phyloP scores from a whole-genome alignment of 2,888 invertebrate genomes.

The Cantharis nigra region DNA sequence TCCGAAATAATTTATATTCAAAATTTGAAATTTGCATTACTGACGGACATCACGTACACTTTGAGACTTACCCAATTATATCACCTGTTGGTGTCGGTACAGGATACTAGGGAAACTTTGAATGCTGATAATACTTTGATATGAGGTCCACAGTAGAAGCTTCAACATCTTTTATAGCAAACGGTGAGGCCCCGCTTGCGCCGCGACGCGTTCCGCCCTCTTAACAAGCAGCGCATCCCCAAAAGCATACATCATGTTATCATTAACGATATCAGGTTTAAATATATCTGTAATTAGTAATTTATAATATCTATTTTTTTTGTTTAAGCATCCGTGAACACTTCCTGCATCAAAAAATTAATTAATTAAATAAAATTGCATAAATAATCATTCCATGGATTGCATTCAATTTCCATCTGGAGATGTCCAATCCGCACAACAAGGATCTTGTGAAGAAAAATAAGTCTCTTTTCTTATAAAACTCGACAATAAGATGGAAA shows the following conservation, averaged over 20 bases:
- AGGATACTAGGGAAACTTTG: constrained; percentile 39
- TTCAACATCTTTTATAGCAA: constrained; percentile 57
- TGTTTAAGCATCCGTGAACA: neutral
- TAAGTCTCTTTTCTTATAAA: neutral
- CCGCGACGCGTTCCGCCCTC: constrained; percentile 54
- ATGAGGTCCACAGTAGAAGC: constrained; percentile 51
- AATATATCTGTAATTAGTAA: constrained; percentile 1
- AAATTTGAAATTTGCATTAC: neutral
- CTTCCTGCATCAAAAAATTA: neutral
- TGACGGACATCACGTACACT: neutral
- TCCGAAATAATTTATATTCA: neutral
- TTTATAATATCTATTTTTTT: neutral
- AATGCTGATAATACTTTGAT: constrained; percentile 49
- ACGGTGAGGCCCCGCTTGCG: constrained; percentile 46
- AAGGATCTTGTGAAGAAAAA: neutral
- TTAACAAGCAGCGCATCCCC: constrained; percentile 41
- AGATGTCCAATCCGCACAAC: neutral
- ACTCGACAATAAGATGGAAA: no score
- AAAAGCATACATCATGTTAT: constrained; percentile 23
- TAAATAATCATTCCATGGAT: neutral
- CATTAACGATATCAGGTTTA: constrained; percentile 4
- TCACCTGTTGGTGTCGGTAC: constrained; percentile 44
- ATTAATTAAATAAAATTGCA: neutral
- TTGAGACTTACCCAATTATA: constrained; percentile 52
- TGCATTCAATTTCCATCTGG: neutral